Evolutionary conservation across 2,888 invertebrate species (phyloP), one percentile per base, ranked within the genome.

Genomic region (Limnephilus lunatus): DNA sequence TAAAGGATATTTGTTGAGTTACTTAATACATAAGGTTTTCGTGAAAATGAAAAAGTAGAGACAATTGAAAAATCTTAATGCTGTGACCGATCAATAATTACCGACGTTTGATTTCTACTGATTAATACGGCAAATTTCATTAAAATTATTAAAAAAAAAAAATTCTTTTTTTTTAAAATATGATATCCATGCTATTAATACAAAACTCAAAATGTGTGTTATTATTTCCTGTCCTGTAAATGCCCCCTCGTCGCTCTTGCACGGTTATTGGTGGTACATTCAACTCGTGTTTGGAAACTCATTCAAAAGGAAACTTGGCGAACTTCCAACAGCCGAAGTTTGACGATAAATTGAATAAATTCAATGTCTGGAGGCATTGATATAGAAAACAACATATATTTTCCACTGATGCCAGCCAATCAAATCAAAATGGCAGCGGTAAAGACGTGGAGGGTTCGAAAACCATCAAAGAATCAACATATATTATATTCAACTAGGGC

Each of bases 281-380:
- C 68, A 68, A 68, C 68, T 68, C 68, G 68, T 68, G 68, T 68
- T 68, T 68, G 7, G 68, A 68, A 68, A 68, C 68, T 68, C 68
- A 68, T 68, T 68, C 68, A 68, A 68, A 68, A 68, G 68, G 68
- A 68, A 68, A 68, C 68, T 68, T 68, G 68, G 68, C 68, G 68
- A 68, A 68, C 68, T 68, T 68, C 68, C 68, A 68, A 68, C 25
- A 68, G 68, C 25, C 68, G 68, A 68, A 68, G 68, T 68, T 68
- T 68, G 68, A 68, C 68, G 68, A 68, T 68, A 68, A 68, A 68
- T 68, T 68, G 68, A 68, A 68, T 68, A 68, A 68, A 68, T 68
- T 68, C 68, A 68, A 68, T 68, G 68, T 68, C 68, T 68, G n/a
- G 25, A 68, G 68, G 68, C n/a, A 68, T 68, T 68, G 68, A 68